A percentile compares a stretch with the other conserved stretches of the same genome.
phyloP scores from a whole-genome alignment of 2,113 vertebrate species.

The Ictalurus furcatus region DNA sequence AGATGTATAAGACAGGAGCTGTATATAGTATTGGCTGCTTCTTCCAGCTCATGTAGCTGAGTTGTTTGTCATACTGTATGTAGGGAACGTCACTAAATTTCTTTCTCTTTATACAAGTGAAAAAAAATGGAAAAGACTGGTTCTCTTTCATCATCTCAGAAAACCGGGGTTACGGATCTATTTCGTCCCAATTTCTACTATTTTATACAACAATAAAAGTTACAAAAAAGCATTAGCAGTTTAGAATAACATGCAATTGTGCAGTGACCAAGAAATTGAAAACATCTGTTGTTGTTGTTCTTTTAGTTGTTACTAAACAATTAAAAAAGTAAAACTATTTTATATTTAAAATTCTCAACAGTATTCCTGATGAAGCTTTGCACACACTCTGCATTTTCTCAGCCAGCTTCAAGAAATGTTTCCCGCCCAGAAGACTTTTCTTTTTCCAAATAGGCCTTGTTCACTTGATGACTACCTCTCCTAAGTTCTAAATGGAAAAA shows the following conservation, averaged over 20 bases:
- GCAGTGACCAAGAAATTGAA: neutral
- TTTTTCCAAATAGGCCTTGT: neutral
- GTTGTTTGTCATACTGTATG: neutral
- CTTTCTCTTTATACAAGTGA: neutral
- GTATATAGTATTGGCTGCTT: neutral
- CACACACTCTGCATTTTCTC: neutral
- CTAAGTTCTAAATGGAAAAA: neutral
- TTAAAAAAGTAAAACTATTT: neutral
- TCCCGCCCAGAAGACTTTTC: neutral
- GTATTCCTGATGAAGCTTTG: neutral
- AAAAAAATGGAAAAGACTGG: conserved; percentile 1
- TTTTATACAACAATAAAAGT: neutral
- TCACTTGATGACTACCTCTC: neutral
- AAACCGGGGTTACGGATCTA: too few relatives aligned
- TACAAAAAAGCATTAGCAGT: neutral
- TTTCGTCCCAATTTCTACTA: too few relatives aligned
- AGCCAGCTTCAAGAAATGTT: neutral
- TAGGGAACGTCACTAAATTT: neutral
- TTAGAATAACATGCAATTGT: neutral
- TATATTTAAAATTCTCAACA: neutral
- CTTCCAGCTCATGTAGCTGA: neutral
- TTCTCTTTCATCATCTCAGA: too few relatives aligned
- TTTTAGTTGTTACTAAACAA: too few relatives aligned
- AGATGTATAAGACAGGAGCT: neutral
- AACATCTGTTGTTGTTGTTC: too few relatives aligned